These are phyloP conservation scores for Rhinichthys klamathensis DNA, from an alignment of 2,113 vertebrate species.

Conservation along the genomic window DNA sequence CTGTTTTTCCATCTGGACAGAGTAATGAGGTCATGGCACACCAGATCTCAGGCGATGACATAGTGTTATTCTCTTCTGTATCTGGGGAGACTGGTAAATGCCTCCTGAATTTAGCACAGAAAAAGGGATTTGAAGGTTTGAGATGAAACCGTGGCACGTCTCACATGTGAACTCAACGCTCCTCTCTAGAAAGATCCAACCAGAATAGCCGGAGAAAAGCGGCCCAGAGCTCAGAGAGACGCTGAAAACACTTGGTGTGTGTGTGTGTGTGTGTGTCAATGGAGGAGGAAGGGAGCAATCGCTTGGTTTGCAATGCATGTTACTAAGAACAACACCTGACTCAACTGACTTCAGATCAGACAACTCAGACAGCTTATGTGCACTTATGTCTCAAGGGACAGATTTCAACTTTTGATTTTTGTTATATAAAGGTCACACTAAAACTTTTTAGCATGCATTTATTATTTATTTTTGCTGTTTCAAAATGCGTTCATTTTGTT, in stretches of 20 bases:
- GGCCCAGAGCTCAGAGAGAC: neutral
- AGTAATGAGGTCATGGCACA: neutral
- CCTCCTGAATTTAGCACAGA: neutral
- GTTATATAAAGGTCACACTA: too few species aligned
- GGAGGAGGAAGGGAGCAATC: neutral
- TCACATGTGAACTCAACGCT: neutral
- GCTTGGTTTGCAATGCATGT: neutral
- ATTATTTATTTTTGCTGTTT: too few species aligned
- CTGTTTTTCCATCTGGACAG: neutral
- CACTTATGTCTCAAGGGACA: too few species aligned
- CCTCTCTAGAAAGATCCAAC: constrained; percentile 7
- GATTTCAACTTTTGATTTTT: too few species aligned
- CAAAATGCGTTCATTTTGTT: too few species aligned
- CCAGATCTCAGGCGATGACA: neutral
- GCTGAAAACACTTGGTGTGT: neutral
- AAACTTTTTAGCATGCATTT: too few species aligned
- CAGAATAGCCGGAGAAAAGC: constrained; percentile 13
- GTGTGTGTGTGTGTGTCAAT: neutral
- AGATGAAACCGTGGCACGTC: neutral
- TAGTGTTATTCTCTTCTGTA: neutral
- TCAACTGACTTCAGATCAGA: neutral
- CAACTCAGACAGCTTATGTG: neutral
- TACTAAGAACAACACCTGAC: neutral
- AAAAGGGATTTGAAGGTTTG: constrained; percentile 27
- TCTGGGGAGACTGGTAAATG: constrained; percentile 26